These are phyloP conservation scores for Bombus superbus DNA, from an alignment of 1,140 invertebrate genomes.

Conservation along the genomic window DNA sequence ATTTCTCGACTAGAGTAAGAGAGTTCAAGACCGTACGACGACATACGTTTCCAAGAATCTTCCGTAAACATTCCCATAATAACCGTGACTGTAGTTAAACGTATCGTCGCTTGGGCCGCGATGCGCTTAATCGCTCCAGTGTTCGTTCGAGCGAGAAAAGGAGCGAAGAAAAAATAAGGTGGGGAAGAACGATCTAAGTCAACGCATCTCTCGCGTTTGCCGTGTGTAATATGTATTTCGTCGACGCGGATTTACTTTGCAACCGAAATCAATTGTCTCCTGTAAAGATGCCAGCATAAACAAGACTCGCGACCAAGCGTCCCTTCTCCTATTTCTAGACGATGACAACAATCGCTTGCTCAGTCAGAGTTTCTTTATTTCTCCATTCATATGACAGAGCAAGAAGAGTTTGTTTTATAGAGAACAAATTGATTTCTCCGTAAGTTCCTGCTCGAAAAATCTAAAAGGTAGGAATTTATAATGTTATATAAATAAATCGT, in stretches of 20 bases:
- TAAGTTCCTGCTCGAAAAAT: background rate
- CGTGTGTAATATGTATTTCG: constrained; percentile 21
- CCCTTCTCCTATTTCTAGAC: background rate
- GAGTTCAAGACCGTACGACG: constrained; percentile 27
- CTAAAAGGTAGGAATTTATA: background rate
- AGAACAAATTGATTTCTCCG: background rate
- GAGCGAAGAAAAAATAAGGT: constrained; percentile 9
- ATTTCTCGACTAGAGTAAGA: background rate
- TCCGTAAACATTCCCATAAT: constrained; percentile 53
- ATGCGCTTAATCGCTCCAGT: constrained; percentile 19
- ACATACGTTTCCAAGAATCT: constrained; percentile 31
- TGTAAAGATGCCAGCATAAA: constrained; percentile 58
- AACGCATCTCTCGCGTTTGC: constrained; percentile 17
- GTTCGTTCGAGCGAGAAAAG: background rate
- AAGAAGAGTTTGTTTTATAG: too few relatives aligned
- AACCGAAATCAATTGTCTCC: constrained; percentile 58
- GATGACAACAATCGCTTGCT: background rate
- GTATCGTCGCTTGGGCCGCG: constrained; percentile 11
- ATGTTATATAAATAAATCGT: background rate
- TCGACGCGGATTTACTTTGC: constrained; percentile 22
- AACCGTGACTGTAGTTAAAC: constrained; percentile 26
- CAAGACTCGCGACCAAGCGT: constrained; percentile 13
- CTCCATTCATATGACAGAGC: background rate
- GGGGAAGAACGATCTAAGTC: constrained; percentile 17
- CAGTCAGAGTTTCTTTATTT: background rate